phyloP scores from a whole-genome alignment of 30 jellyfish, hydroid and myxozoan species.

The Pseudorhiza aurosa region DNA sequence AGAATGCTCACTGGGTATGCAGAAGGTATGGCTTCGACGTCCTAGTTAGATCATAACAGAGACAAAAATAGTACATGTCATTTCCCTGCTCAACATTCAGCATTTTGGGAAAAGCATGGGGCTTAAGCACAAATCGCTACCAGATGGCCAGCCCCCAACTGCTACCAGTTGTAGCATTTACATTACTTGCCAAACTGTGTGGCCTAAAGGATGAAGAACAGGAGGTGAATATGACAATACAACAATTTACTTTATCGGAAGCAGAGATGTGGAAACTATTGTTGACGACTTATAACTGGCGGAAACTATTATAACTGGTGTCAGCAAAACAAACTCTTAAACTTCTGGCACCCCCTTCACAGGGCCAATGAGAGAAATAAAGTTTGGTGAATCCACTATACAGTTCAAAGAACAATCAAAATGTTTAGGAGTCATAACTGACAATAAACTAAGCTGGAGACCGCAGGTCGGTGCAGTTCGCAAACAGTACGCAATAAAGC shows the following conservation, averaged over 20 bases:
- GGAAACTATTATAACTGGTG: conserved; percentile 30
- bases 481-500: neutral
- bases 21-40: too few relatives aligned
- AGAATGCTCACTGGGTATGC: too few relatives aligned
- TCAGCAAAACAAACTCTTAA: conserved; percentile 41
- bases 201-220: too few relatives aligned
- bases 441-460: conserved; percentile 39
- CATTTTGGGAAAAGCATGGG: too few relatives aligned
- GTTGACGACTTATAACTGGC: conserved; percentile 12
- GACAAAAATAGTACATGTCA: too few relatives aligned
- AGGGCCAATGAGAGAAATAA: conserved; percentile 51
- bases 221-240: too few relatives aligned
- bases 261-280: conserved; percentile 20
- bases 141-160: too few relatives aligned
- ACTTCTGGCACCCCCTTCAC: conserved; percentile 52
- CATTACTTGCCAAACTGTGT: too few relatives aligned
- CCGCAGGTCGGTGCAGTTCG: conserved; percentile 43
- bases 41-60: too few relatives aligned
- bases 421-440: conserved; percentile 43
- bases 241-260: conserved; percentile 17
- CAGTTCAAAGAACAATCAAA: conserved; percentile 34
- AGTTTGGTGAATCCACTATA: conserved; percentile 27
- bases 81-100: too few relatives aligned
- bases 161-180: too few relatives aligned
- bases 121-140: too few relatives aligned